Evolutionary conservation across 2,888 invertebrate genomes (phyloP), one percentile per base, ranked within the genome.

Genomic region (Smittia sp.): DNA sequence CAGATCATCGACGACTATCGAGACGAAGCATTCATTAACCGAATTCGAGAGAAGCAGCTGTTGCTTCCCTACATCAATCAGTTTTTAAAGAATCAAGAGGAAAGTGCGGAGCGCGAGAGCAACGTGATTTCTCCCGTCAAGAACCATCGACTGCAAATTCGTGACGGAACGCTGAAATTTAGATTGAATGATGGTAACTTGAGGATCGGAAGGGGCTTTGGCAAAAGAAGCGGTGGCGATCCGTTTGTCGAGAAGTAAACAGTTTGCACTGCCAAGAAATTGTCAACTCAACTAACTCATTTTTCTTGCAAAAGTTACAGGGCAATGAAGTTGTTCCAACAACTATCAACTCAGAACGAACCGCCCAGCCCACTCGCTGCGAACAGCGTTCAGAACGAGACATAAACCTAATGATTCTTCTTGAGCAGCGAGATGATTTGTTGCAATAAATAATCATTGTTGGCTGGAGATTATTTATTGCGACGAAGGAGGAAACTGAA

Each of bases 201-300:
- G 18, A 39, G 73, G 52, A 73, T 73, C 11, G 73, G 73, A 0
- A 11, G 73, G 15, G 65, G 73, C 3, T 73, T 73, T 73, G 73
- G 73, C 15, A 73, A 73, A 24, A 22, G 73, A 25, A 72, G 72
- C 27, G 25, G 25, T 4, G 27, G 6, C 3, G 15, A 27, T 27
- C 25, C 27, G 25, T 20, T 63, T 4, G 58, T 22, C 22, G 58
- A 63, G 1, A 63, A 63, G 27, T 27, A 15, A 63, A 4, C 1
- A 9, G 24, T n/a, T 52, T 7, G 15, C n/a, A 24, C 4, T 46
- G 7, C 20, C 24, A 6, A 7, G 58, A 58, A 58, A 58, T 2
- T 4, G 18, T 13, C 11, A 2, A n/a, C 52, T 46, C 52, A 46
- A 46, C 18, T 46, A 46, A 46, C 52, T 46, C n/a, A 2, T 46